Evolutionary conservation across 2,888 invertebrate species (phyloP).

Genomic region (Lithophane ornitopus): DNA sequence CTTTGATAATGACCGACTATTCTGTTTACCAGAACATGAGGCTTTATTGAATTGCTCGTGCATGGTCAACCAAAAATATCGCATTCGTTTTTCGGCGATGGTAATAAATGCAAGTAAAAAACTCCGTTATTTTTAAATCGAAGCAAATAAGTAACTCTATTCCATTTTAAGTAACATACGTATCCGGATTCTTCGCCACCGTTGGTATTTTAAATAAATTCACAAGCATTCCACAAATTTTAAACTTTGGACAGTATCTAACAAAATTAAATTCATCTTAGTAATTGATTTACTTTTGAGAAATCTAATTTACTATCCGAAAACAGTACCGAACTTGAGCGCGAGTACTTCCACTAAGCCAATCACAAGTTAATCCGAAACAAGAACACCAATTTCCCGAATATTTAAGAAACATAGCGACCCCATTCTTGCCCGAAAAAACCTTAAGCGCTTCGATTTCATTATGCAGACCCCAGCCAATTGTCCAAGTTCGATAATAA

Average conservation of each 20-base stretch:
- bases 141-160: too few relatives aligned
- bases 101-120: neutral
- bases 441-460: constrained; percentile 55
- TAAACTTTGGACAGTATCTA: constrained; percentile 1
- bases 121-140: too few relatives aligned
- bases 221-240: neutral
- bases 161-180: neutral
- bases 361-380: constrained; percentile 52
- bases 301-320: constrained; percentile 32
- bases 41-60: neutral
- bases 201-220: neutral
- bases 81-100: neutral
- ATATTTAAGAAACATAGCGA: constrained; percentile 38
- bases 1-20: neutral
- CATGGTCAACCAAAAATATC: neutral
- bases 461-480: constrained; percentile 62
- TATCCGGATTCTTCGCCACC: neutral
- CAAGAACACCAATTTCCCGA: constrained; percentile 48
- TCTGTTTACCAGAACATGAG: neutral
- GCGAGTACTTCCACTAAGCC: constrained; percentile 22
- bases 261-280: constrained; percentile 19
- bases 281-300: constrained; percentile 26
- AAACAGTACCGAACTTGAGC: constrained; percentile 21
- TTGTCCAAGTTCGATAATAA: constrained; percentile 65
- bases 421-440: constrained; percentile 42